Evolutionary conservation across 2,888 invertebrate genomes (phyloP).

Genomic region (Xestia sexstrigata): DNA sequence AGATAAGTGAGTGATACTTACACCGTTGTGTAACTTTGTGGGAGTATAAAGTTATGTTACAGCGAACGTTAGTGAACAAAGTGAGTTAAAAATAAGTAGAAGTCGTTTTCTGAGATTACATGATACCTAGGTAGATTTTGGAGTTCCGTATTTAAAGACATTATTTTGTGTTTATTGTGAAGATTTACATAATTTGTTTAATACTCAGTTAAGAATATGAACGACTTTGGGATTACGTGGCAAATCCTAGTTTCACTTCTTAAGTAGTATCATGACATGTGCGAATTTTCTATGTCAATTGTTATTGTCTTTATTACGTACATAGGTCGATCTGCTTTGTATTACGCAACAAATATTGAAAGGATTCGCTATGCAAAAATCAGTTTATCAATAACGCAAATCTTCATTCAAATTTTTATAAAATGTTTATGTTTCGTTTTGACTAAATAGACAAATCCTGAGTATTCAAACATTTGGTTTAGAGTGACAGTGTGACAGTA

Average conservation of each 20-base stretch:
- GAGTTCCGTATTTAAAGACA: not conserved
- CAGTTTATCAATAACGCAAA: not conserved
- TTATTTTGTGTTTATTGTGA: not conserved
- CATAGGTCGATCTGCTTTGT: too few relatives aligned
- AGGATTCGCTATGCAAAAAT: not conserved
- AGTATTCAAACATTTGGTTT: not conserved
- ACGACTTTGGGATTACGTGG: not conserved
- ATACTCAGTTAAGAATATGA: too few relatives aligned
- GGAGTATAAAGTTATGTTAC: not conserved
- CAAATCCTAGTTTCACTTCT: not conserved
- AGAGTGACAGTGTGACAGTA: constrained; percentile 9
- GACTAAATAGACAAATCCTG: not conserved
- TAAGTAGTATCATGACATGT: too few relatives aligned
- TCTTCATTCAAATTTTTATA: not conserved
- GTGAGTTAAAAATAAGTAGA: not conserved
- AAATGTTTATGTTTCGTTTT: not conserved
- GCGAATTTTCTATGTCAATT: too few relatives aligned
- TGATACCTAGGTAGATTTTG: not conserved
- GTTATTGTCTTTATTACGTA: too few relatives aligned
- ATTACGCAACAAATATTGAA: too few relatives aligned
- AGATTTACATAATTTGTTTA: not conserved
- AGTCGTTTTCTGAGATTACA: not conserved
- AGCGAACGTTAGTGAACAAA: not conserved
- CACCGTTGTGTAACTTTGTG: constrained; percentile 57
- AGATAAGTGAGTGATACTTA: constrained; percentile 64